Percentiles rank a stretch among this genome's conserved stretches.
Evolutionary conservation across 2,888 invertebrate genomes (phyloP).

Genomic region (Petrophora chlorosata): DNA sequence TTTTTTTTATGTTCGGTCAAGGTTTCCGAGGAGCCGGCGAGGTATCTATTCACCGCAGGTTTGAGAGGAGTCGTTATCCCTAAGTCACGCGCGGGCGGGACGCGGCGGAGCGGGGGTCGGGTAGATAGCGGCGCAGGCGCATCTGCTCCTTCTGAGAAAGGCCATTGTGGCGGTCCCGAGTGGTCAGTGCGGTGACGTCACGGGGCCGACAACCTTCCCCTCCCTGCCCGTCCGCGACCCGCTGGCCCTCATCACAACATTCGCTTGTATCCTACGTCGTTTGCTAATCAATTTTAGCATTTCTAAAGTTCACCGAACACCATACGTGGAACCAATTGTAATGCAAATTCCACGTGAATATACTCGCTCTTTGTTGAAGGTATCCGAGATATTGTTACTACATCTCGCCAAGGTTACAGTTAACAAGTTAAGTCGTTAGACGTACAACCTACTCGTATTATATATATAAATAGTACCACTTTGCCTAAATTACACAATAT

Average conservation of each 20-base stretch:
- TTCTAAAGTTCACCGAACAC: constrained; percentile 38
- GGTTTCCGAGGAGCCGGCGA: constrained; percentile 33
- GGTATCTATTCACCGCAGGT: constrained; percentile 26
- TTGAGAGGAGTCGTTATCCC: constrained; percentile 40
- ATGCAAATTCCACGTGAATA: constrained; percentile 28
- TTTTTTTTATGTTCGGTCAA: constrained; percentile 51
- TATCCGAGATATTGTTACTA: constrained; percentile 17
- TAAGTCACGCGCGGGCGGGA: constrained; percentile 52
- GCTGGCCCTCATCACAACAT: constrained; percentile 34
- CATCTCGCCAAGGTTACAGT: constrained; percentile 29
- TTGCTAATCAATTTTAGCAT: constrained; percentile 47
- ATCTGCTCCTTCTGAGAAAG: constrained; percentile 82
- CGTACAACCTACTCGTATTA: constrained; percentile 21
- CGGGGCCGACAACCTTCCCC: constrained; percentile 80
- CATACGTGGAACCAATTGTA: constrained; percentile 37
- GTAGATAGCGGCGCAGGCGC: constrained; percentile 72
- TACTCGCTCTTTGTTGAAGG: constrained; percentile 15
- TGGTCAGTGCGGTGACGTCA: constrained; percentile 82
- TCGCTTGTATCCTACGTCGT: constrained; percentile 44
- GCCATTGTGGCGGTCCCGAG: constrained; percentile 77
- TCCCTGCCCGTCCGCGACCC: constrained; percentile 44
- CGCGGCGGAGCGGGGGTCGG: constrained; percentile 51
- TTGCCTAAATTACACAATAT: constrained; percentile 19
- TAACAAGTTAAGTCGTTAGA: constrained; percentile 15
- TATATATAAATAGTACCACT: constrained; percentile 13